These are phyloP conservation scores for Chrysogorgia sp. DNA, from an alignment of 92 coral and sea anemone species.

Conservation along the genomic window DNA sequence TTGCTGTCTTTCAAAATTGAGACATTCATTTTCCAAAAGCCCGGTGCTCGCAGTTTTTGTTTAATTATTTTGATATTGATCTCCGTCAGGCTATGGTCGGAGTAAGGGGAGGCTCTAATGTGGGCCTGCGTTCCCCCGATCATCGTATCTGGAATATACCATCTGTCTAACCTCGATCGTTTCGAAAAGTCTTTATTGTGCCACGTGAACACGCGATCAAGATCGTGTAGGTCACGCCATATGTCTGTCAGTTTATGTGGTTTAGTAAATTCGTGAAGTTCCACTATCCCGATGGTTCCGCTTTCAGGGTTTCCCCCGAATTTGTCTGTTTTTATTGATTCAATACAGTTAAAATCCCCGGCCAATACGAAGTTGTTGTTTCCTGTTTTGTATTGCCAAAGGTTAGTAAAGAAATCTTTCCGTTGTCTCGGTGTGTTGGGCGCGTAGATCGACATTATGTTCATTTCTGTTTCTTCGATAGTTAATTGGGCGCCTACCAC, in stretches of 20 bases:
- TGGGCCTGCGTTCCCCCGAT: not conserved
- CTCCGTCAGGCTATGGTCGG: constrained; percentile 35
- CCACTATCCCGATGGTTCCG: not conserved
- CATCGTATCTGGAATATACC: not conserved
- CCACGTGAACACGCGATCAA: constrained; percentile 22
- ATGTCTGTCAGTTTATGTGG: not conserved
- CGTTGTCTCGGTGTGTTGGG: constrained; percentile 47
- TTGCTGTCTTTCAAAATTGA: not conserved
- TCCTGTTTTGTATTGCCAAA: not conserved
- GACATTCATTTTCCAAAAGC: constrained; percentile 1
- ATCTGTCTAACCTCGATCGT: constrained; percentile 28
- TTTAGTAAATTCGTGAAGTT: not conserved
- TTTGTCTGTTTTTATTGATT: not conserved
- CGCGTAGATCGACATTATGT: constrained; percentile 35
- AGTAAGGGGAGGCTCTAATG: constrained; percentile 19
- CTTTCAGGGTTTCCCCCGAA: constrained; percentile 3
- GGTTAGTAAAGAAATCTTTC: not conserved
- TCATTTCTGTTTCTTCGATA: not conserved
- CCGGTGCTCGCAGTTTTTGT: not conserved
- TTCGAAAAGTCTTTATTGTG: not conserved
- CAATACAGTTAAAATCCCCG: constrained; percentile 58
- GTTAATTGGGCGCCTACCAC: not conserved
- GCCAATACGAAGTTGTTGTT: not conserved
- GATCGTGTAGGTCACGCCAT: constrained; percentile 22
- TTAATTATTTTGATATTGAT: not conserved